Conservation (phyloP, 2,888 invertebrate species). For the Ophioninae sp. region DNA sequence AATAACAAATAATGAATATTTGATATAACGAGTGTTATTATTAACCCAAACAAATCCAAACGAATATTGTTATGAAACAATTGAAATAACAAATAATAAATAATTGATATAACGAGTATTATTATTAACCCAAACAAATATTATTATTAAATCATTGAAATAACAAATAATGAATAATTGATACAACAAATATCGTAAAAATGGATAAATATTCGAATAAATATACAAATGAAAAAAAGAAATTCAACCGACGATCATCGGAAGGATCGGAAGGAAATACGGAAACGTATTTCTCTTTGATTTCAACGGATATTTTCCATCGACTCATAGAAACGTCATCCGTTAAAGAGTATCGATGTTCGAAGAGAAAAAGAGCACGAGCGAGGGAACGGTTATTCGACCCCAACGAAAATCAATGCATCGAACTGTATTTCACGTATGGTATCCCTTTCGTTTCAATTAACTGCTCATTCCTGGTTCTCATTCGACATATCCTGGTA, state of each 20-base stretch:
- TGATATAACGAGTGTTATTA: too few species aligned
- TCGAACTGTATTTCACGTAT: conserved; percentile 5
- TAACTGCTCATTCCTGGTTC: conserved; percentile 6
- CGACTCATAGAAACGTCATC: not conserved
- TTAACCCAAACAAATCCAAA: too few species aligned
- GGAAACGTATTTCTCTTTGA: not conserved
- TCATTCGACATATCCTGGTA: not conserved
- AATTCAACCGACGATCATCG: not conserved
- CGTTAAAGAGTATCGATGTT: conserved; percentile 19
- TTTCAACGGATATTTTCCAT: not conserved
- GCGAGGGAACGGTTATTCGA: conserved; percentile 18
- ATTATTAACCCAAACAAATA: too few species aligned
- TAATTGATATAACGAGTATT: too few species aligned
- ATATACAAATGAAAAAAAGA: not conserved
- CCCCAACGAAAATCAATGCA: conserved; percentile 4
- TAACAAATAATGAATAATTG: too few species aligned
- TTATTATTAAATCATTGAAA: too few species aligned
- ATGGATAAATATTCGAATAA: not conserved
- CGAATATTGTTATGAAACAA: too few species aligned
- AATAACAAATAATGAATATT: too few species aligned
- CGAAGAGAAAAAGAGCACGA: conserved; percentile 15
- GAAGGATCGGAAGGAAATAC: not conserved
- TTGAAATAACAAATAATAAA: too few species aligned
- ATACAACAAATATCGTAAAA: too few species aligned
- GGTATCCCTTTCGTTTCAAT: conserved; percentile 27